Evolutionary conservation across 2,888 invertebrate species (phyloP).

Genomic region (Parnassius mnemosyne): DNA sequence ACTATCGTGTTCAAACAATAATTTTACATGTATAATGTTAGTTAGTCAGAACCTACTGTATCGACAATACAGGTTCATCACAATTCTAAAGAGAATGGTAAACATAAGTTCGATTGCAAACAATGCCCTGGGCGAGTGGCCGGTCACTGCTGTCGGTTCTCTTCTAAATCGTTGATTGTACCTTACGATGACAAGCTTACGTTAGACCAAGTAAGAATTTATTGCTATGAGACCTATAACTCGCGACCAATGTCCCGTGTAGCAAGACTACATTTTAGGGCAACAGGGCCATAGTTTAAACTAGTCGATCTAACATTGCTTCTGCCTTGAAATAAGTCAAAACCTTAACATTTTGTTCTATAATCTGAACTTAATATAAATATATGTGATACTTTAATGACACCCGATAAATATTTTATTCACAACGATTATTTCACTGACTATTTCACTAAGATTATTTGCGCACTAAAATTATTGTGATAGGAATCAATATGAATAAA

Average conservation of each 20-base stretch:
- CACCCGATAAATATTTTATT: too few species aligned
- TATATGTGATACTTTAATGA: too few species aligned
- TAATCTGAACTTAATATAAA: too few species aligned
- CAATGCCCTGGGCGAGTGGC: slow-evolving; percentile 57
- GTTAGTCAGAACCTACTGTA: not conserved
- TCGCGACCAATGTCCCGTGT: slow-evolving; percentile 5
- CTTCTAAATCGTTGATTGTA: slow-evolving; percentile 71
- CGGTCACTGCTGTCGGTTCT: slow-evolving; percentile 40
- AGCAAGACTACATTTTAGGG: slow-evolving; percentile 10
- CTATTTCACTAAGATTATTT: too few species aligned
- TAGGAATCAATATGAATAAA: too few species aligned
- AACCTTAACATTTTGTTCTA: not conserved
- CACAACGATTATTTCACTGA: too few species aligned
- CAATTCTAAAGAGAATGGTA: slow-evolving; percentile 29
- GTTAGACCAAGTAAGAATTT: slow-evolving; percentile 75
- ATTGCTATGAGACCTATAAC: slow-evolving; percentile 54
- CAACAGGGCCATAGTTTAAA: slow-evolving; percentile 1
- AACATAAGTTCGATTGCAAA: slow-evolving; percentile 60
- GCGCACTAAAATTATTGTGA: too few species aligned
- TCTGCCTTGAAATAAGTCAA: slow-evolving; percentile 3
- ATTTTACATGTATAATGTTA: too few species aligned
- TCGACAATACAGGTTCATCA: slow-evolving; percentile 2
- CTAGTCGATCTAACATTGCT: slow-evolving; percentile 9
- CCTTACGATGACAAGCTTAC: slow-evolving; percentile 74
- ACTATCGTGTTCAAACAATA: too few species aligned